Percentiles rank a stretch among this genome's conserved stretches.
These are phyloP conservation scores for Heteractis magnifica DNA, from an alignment of 92 coral and sea anemone genomes.

Conservation along the genomic window DNA sequence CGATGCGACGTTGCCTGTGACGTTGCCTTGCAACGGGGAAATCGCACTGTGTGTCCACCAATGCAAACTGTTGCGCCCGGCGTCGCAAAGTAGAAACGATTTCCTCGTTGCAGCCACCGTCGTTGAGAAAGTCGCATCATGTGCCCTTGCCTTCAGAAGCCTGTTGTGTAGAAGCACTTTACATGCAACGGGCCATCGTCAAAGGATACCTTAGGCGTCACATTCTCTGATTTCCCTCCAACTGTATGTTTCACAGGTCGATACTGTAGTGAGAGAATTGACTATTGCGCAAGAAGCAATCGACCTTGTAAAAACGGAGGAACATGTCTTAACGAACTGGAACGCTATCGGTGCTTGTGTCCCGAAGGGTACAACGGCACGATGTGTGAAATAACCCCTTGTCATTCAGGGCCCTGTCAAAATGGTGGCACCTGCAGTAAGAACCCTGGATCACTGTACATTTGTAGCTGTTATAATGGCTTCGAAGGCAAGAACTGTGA, in stretches of 20 bases:
- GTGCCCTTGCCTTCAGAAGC: too few species aligned
- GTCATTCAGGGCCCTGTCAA: slow-evolving; percentile 67
- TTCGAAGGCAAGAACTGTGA: slow-evolving; percentile 73
- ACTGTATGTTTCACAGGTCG: slow-evolving; percentile 49
- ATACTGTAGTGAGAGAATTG: slow-evolving; percentile 75
- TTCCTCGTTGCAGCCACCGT: too few species aligned
- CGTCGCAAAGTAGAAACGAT: too few species aligned
- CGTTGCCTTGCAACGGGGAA: too few species aligned
- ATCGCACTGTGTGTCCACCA: too few species aligned
- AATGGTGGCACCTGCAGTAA: slow-evolving; percentile 35
- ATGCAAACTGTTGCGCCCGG: too few species aligned
- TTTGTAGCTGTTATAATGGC: slow-evolving; percentile 68
- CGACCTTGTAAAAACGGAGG: slow-evolving; percentile 72
- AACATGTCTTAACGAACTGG: slow-evolving; percentile 78
- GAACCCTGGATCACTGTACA: slow-evolving; percentile 22
- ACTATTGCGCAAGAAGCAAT: slow-evolving; percentile 63
- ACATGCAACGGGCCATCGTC: too few species aligned
- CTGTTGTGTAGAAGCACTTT: too few species aligned
- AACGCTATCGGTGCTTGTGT: slow-evolving; percentile 68
- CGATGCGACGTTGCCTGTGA: too few species aligned
- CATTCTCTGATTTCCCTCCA: not conserved
- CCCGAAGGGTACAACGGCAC: slow-evolving; percentile 78
- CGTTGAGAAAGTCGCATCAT: too few species aligned
- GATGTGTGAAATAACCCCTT: slow-evolving; percentile 77
- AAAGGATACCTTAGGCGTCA: too few species aligned